These are phyloP conservation scores for Cettia cetti DNA, from an alignment of 2,113 vertebrate genomes.

Conservation along the genomic window DNA sequence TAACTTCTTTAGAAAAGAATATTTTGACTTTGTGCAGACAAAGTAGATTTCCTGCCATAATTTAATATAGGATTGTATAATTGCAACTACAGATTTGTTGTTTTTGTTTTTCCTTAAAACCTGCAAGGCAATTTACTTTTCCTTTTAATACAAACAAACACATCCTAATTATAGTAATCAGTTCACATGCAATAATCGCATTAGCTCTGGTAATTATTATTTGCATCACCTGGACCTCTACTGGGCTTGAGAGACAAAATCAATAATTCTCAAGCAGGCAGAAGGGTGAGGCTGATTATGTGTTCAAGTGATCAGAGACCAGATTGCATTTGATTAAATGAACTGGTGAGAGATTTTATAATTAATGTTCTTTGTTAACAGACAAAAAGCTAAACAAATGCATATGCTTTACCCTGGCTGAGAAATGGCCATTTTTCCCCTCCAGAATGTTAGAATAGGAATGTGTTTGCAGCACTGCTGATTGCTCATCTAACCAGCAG, in stretches of 20 bases:
- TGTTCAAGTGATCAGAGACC: slow-evolving; percentile 65
- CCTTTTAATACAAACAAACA: slow-evolving; percentile 46
- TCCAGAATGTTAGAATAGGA: neutral
- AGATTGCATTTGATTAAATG: slow-evolving; percentile 65
- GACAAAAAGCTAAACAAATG: slow-evolving; percentile 21
- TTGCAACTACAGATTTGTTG: neutral
- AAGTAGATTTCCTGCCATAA: neutral
- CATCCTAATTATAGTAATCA: slow-evolving; percentile 67
- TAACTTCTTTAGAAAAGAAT: neutral
- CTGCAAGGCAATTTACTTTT: slow-evolving; percentile 37
- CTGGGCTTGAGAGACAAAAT: slow-evolving; percentile 69
- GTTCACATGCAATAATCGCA: slow-evolving; percentile 62
- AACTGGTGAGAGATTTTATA: slow-evolving; percentile 39
- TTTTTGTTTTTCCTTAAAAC: neutral
- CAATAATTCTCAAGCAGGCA: slow-evolving; percentile 67
- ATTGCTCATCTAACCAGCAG: neutral
- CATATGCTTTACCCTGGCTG: neutral
- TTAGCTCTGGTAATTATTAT: slow-evolving; percentile 70
- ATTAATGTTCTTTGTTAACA: slow-evolving; percentile 51
- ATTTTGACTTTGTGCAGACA: neutral
- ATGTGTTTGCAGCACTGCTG: neutral
- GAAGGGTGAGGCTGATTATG: slow-evolving; percentile 62
- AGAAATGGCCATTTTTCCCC: neutral
- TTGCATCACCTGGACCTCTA: slow-evolving; percentile 60
- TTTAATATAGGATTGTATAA: neutral